These are phyloP conservation scores for Aphidius gifuensis DNA, from an alignment of 1,140 invertebrate species.

Conservation along the genomic window DNA sequence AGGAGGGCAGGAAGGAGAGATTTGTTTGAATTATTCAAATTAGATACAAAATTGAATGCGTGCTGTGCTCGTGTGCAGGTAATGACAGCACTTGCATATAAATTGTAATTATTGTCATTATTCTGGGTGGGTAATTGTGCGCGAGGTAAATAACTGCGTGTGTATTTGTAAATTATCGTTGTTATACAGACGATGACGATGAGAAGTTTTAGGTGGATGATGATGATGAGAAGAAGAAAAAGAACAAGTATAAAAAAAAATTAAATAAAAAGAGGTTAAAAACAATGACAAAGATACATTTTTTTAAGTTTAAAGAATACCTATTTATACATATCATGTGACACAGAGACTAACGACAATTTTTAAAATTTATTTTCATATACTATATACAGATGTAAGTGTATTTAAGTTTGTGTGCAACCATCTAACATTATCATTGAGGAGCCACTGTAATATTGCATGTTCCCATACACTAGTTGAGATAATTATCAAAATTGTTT, in stretches of 20 bases:
- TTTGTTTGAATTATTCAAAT: conserved; percentile 58
- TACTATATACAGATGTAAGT: not conserved
- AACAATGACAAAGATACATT: too few species aligned
- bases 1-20: conserved; percentile 55
- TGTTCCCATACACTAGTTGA: conserved; percentile 56
- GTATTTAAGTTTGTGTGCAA: not conserved
- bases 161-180: conserved; percentile 12
- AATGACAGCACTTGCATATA: conserved; percentile 57
- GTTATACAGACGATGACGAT: conserved; percentile 13
- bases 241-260: too few species aligned
- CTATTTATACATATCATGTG: too few species aligned
- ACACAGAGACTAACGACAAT: too few species aligned
- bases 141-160: conserved; percentile 20
- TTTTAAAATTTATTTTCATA: too few species aligned
- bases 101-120: conserved; percentile 58
- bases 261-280: not conserved
- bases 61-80: conserved; percentile 56
- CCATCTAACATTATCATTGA: conserved; percentile 3
- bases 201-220: not conserved
- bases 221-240: not conserved
- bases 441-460: conserved; percentile 26
- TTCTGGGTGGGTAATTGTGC: conserved; percentile 42
- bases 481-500: conserved; percentile 58
- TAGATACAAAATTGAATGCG: conserved; percentile 57
- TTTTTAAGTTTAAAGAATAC: too few species aligned